A percentile compares a stretch with the other conserved stretches of the same genome.
Evolutionary conservation across 2,888 invertebrate genomes (phyloP).

Genomic region (Tridacna crocea): DNA sequence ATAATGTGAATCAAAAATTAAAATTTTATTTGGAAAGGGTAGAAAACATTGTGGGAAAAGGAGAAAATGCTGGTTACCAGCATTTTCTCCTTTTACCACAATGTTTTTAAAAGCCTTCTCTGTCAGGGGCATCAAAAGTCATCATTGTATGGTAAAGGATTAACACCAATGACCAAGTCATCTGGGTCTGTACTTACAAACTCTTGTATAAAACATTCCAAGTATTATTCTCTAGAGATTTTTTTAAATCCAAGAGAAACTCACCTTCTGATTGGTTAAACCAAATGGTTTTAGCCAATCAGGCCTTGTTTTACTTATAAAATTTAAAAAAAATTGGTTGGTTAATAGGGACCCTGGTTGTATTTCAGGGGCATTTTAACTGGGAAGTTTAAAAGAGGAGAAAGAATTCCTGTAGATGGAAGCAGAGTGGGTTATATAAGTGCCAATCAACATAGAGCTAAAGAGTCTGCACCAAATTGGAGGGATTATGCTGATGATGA

Average conservation of each 20-base stretch:
- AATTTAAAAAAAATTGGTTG: background rate
- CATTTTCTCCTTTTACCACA: background rate
- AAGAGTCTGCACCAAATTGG: conserved; percentile 54
- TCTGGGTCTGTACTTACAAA: no score
- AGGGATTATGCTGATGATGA: conserved; percentile 48
- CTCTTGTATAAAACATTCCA: no score
- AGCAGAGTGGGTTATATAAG: conserved; percentile 41
- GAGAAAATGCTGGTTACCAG: background rate
- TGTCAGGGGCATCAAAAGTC: no score
- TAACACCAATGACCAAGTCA: no score
- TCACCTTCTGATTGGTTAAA: no score
- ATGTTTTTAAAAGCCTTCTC: background rate
- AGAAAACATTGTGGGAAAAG: conserved; percentile 2
- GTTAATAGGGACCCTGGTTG: no score
- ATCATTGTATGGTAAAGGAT: no score
- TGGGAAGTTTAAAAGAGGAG: conserved; percentile 58
- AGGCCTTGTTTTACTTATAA: background rate
- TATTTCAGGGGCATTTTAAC: conserved; percentile 57
- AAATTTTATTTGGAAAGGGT: no score
- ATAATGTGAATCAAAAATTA: no score
- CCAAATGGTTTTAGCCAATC: no score
- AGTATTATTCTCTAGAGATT: no score
- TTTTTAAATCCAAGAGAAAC: no score
- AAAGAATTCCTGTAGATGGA: conserved; percentile 17
- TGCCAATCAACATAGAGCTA: conserved; percentile 28